Evolutionary conservation across 1,140 invertebrate species (phyloP), one percentile per base, ranked within the genome.

Genomic region (Gonioctena quinquepunctata): DNA sequence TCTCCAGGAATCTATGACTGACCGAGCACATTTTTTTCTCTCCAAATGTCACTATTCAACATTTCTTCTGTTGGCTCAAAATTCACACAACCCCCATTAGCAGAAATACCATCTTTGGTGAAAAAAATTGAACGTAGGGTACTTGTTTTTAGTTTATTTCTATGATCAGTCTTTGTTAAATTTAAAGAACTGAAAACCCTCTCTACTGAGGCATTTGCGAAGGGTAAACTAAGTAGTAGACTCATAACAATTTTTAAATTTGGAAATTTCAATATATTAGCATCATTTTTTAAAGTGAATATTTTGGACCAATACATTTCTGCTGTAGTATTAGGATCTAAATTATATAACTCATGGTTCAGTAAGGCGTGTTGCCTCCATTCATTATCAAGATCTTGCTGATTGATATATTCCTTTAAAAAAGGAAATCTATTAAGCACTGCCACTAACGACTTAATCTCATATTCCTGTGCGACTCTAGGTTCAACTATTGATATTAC

Each of bases 291-390:
- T 23, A 67, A 42, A 8, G 18, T 1, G 28, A 70, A 70, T 27
- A 73, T 42, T 33, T 33, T 67, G n/a, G 16, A 28, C 69, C 64
- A 73, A 61, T 70, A 73, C n/a, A 61, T 18, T 48, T 61, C 22
- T 23, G 23, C 60, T 54, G 50, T 54, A 2, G 18, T 7, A 50
- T 54, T 56, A 48, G 21, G 21, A 22, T 69, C n/a, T 26, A 69
- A 48, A 50, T 42, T 26, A 25, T 28, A 22, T 6, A 49, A n/a
- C n/a, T 28, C 13, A 61, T 62, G 49, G 33, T 72, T 27, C 19
- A 72, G 56, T n/a, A 74, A 54, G 22, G 66, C 57, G 64, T 72
- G 72, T 19, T 69, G 25, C 22, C 66, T 56, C 71, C 71, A 73
- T 61, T 73, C 70, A 69, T 61, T 66, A 26, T 67, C 69, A 22